Conservation (phyloP, 37 sponge, comb jelly and placozoan species). For the Mnemiopsis leidyi region DNA sequence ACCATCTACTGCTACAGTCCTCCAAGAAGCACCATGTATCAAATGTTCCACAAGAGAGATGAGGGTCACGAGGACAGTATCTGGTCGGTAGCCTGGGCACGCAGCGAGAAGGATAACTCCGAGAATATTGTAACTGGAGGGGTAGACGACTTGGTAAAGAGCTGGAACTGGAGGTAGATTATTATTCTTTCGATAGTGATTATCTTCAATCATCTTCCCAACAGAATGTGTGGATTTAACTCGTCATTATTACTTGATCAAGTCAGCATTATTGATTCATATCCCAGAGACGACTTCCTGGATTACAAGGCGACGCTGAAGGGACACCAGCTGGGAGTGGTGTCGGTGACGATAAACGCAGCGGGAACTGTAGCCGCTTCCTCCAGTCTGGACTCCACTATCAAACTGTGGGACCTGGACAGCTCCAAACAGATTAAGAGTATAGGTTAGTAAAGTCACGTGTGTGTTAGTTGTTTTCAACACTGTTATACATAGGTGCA, state of each 20-base stretch:
- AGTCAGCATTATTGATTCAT: neutral
- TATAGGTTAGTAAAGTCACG: constrained; percentile 76
- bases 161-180: constrained; percentile 80
- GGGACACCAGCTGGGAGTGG: constrained; percentile 96
- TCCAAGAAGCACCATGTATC: neutral
- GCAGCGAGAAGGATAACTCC: constrained; percentile 67
- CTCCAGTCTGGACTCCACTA: constrained; percentile 90
- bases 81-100: constrained; percentile 89
- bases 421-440: constrained; percentile 80
- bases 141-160: constrained; percentile 87
- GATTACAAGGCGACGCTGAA: constrained; percentile 81
- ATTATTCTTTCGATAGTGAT: too few relatives aligned
- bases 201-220: too few relatives aligned
- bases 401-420: constrained; percentile 89
- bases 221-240: too few relatives aligned
- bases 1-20: neutral
- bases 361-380: constrained; percentile 88
- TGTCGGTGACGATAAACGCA: constrained; percentile 87
- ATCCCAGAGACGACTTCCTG: constrained; percentile 73
- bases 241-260: neutral
- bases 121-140: constrained; percentile 89
- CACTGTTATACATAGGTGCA: too few relatives aligned
- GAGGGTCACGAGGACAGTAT: constrained; percentile 84
- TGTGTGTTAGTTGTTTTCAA: too few relatives aligned
- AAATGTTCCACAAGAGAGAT: constrained; percentile 18